Base-by-base conservation (phyloP, 1,140 invertebrate genomes). In the Drosophila parabipectinata region DNA sequence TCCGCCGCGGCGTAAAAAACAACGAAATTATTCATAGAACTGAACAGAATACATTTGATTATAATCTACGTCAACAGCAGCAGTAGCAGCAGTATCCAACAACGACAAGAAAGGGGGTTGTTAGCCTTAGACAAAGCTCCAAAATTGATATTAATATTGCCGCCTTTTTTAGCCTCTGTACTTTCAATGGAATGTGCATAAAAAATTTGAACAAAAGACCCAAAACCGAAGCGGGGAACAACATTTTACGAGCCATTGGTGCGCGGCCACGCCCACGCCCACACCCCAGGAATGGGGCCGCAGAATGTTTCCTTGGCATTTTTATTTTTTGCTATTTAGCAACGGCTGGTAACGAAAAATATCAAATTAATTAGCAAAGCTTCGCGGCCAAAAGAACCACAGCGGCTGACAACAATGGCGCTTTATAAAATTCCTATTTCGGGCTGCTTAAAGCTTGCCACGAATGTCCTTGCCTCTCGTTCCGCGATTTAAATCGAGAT, bases 121-220 rank as follows among this genome's bases (percentile, higher is more conserved):
- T 77, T 74, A 57, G 61, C 58, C 76, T 62, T 78, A 88, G 72
- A 79, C 82, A 87, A 87, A 88, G 82, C 83, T 79, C 72, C 52
- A 88, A 87, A 88, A 88, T 87, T 87, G 83, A 87, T 87, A 88
- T 87, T 87, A 87, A 87, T 87, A 83, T 77, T 77, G 69, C 26
- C 52, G 51, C 52, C 44, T 75, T 59, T 68, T 50, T 73, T 72
- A 53, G 18, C 34, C 48, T 71, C 24, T 32, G 56, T 56, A 47
- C 9, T 21, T 47, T 47, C 58, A 61, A 34, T 67, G 74, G 81
- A 85, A 85, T 85, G 78, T 60, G 59, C 61, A 82, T 87, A 85
- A 87, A 82, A 81, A 77, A 30, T 39, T 34, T 64, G 71, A 73
- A 84, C 61, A 63, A 67, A 78, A 79, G 53, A 77, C 51, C 45